Conservation (phyloP, 2,888 invertebrate genomes). For the Metallyticus violacea region DNA sequence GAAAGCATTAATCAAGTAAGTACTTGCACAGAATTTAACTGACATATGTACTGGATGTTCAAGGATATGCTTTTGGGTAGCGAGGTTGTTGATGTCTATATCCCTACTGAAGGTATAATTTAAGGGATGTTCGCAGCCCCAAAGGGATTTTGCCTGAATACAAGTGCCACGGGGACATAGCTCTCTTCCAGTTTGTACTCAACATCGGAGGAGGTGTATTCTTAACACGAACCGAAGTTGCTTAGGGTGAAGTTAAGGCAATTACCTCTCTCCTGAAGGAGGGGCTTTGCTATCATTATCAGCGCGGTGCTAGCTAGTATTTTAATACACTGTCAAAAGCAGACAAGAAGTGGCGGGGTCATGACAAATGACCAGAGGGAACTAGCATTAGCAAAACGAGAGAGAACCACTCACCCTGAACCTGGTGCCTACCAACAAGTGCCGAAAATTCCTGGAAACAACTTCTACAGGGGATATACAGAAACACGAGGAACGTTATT, state of each 20-base stretch:
- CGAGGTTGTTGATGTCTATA: not conserved
- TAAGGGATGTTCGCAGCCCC: not conserved
- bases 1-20: too few species aligned
- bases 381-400: not conserved
- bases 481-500: too few species aligned
- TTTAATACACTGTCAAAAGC: slow-evolving; percentile 11
- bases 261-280: not conserved
- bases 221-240: not conserved
- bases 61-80: too few species aligned
- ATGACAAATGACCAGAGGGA: slow-evolving; percentile 5
- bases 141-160: not conserved
- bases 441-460: not conserved
- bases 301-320: not conserved
- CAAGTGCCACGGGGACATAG: not conserved
- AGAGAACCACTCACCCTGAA: not conserved
- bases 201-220: not conserved
- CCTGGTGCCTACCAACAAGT: not conserved
- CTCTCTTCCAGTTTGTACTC: too few species aligned
- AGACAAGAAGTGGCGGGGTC: not conserved
- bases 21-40: too few species aligned
- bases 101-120: not conserved
- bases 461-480: too few species aligned
- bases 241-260: not conserved
- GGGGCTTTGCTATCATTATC: slow-evolving; percentile 2
- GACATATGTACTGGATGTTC: too few species aligned